phyloP scores from a whole-genome alignment of 2,797 vertebrate genomes.

The Australoheros facetus region DNA sequence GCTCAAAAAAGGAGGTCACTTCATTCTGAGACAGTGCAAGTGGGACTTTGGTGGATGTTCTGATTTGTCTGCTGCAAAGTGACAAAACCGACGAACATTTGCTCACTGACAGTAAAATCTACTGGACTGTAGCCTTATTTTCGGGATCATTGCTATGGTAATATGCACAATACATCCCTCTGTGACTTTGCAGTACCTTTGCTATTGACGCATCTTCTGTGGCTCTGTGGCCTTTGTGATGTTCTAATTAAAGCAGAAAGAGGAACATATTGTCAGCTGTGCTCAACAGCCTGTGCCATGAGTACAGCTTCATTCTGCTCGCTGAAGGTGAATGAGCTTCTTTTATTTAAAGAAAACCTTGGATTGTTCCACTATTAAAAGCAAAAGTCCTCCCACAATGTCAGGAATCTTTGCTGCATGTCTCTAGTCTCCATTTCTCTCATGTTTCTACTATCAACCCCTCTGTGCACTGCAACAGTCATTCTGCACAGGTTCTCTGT shows the following conservation, averaged over 20 bases:
- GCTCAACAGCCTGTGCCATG: conserved; percentile 4
- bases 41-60: conserved; percentile 70
- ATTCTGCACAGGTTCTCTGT: neutral
- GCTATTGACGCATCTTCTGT: conserved; percentile 20
- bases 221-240: conserved; percentile 47
- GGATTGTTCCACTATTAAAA: conserved; percentile 1
- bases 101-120: conserved; percentile 29
- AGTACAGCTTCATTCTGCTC: conserved; percentile 22
- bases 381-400: neutral
- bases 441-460: neutral
- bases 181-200: conserved; percentile 7
- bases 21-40: conserved; percentile 70
- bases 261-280: conserved; percentile 43
- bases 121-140: conserved; percentile 21
- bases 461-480: neutral
- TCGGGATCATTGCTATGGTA: conserved; percentile 3
- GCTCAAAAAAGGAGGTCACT: conserved; percentile 71
- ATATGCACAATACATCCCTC: conserved; percentile 11
- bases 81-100: conserved; percentile 42
- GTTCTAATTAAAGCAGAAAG: conserved; percentile 55
- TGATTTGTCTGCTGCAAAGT: conserved; percentile 66
- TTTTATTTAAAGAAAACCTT: conserved; percentile 32
- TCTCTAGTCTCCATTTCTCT: neutral
- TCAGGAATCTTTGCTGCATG: conserved; percentile 2
- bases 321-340: conserved; percentile 18